These are phyloP conservation scores for Lophius americanus DNA, from an alignment of 2,797 vertebrate species.

Conservation along the genomic window DNA sequence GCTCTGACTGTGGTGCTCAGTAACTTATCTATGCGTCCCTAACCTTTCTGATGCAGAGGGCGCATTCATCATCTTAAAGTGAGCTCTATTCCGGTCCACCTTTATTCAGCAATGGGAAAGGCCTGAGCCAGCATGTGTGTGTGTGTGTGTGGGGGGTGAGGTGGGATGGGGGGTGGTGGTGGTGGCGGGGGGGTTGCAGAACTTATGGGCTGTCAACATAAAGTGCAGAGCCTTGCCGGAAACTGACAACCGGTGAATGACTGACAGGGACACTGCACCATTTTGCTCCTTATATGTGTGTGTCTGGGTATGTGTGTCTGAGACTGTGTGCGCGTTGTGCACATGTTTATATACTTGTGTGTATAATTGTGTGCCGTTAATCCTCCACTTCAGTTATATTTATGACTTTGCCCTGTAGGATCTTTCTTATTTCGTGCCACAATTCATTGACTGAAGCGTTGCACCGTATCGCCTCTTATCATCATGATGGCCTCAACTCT, in stretches of 20 bases:
- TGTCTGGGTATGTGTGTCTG: constrained; percentile 30
- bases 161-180: constrained; percentile 5
- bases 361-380: constrained; percentile 50
- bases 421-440: constrained; percentile 35
- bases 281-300: constrained; percentile 44
- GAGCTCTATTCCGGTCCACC: constrained; percentile 77
- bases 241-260: constrained; percentile 75
- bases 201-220: constrained; percentile 83
- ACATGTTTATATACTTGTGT: constrained; percentile 8
- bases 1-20: constrained; percentile 38
- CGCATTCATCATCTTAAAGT: constrained; percentile 82
- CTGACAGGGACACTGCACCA: constrained; percentile 78
- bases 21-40: constrained; percentile 78
- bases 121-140: constrained; percentile 61
- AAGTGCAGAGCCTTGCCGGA: constrained; percentile 80
- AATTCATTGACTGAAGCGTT: constrained; percentile 34
- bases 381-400: constrained; percentile 44
- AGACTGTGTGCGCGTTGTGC: constrained; percentile 24
- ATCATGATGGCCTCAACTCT: constrained; percentile 89
- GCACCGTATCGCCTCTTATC: constrained; percentile 84
- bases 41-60: constrained; percentile 75
- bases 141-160: constrained; percentile 23
- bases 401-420: constrained; percentile 43
- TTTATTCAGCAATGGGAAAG: constrained; percentile 54
- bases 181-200: constrained; percentile 48